Conservation (phyloP, 2,113 vertebrate species). For the Collichthys lucidus region DNA sequence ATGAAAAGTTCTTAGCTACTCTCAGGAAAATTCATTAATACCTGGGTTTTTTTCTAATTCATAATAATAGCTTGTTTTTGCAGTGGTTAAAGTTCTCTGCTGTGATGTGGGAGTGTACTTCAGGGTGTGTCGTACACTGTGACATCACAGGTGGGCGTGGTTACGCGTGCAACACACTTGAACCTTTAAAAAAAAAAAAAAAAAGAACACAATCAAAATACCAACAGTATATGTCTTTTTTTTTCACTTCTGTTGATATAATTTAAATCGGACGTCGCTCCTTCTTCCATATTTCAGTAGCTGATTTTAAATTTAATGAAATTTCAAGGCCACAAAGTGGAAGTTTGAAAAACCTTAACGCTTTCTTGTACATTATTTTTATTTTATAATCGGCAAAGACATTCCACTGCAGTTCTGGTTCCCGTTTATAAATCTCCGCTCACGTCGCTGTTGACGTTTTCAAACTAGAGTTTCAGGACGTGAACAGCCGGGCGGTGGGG, state of each 20-base stretch:
- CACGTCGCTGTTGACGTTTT: not conserved
- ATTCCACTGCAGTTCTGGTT: not conserved
- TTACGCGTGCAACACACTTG: too few species aligned
- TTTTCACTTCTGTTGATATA: not conserved
- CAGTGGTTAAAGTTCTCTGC: too few species aligned
- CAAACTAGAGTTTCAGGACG: not conserved
- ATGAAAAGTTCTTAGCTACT: not conserved
- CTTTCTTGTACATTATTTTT: not conserved
- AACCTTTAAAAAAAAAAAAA: not conserved
- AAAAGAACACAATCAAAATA: not conserved
- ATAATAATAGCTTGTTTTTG: too few species aligned
- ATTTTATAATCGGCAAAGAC: not conserved
- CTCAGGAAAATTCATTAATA: slow-evolving; percentile 7
- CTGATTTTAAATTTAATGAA: not conserved
- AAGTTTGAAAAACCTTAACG: not conserved
- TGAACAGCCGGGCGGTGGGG: not conserved
- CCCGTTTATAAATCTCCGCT: not conserved
- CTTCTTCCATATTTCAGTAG: not conserved
- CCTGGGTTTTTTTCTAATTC: too few species aligned
- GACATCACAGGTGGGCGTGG: not conserved
- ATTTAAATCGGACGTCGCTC: not conserved
- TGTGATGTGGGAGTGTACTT: not conserved
- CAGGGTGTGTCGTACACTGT: not conserved
- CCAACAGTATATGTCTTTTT: not conserved
- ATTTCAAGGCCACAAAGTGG: not conserved